Evolutionary conservation across 2,797 vertebrate species (phyloP).

Genomic region (Rhincodon typus): DNA sequence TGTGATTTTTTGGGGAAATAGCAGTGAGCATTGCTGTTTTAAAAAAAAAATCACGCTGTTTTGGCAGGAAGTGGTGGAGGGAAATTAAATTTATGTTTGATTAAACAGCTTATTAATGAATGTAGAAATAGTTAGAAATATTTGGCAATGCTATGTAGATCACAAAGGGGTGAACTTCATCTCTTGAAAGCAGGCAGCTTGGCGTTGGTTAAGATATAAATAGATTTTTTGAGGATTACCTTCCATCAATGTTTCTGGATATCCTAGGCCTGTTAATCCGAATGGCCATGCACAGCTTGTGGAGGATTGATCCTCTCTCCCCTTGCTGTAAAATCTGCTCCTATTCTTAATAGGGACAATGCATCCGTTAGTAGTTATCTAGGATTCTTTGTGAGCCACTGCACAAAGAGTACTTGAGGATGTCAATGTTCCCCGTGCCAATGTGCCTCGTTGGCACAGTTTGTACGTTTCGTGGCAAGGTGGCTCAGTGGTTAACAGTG

Average conservation of each 20-base stretch:
- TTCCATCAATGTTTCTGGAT: neutral
- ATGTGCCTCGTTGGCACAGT: neutral
- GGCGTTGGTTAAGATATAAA: neutral
- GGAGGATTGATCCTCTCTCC: too few species aligned
- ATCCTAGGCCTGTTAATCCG: too few species aligned
- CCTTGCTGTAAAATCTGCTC: too few species aligned
- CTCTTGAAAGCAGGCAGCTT: neutral
- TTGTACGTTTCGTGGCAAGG: neutral
- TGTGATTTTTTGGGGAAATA: neutral
- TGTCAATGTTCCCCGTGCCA: neutral
- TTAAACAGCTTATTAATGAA: slow-evolving; percentile 22
- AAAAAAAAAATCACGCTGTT: neutral
- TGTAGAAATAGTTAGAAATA: neutral
- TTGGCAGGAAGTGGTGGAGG: neutral
- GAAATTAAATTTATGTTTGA: neutral
- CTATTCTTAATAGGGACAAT: too few species aligned
- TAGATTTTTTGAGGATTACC: neutral
- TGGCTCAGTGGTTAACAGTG: too few species aligned
- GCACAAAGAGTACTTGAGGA: neutral
- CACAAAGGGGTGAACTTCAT: neutral
- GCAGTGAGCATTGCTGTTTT: neutral
- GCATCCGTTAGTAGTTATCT: too few species aligned
- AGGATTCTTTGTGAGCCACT: neutral
- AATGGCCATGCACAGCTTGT: too few species aligned
- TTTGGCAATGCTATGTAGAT: neutral